Evolutionary conservation across 2,797 vertebrate species (phyloP), one percentile per base, ranked within the genome.

Genomic region (Pipistrellus pipistrellus): DNA sequence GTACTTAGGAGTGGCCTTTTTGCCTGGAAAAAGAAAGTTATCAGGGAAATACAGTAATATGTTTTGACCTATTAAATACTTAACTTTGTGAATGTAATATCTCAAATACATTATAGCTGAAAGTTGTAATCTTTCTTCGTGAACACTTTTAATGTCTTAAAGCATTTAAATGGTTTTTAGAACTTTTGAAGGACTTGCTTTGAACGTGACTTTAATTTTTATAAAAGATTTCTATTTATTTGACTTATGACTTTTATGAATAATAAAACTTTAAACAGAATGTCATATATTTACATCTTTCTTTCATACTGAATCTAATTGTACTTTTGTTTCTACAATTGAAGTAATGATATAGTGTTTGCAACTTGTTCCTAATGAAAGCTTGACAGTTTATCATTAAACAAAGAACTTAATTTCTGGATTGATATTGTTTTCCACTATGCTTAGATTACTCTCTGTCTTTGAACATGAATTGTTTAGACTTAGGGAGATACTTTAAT

Each of bases 181-280:
- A 88, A 73, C 13, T 75, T 89, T 64, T 95, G 55, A 46, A 64
- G 66, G 68, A 89, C 38, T 81, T 20, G 48, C 38, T 94, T 80
- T 81, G 48, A 81, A 66, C 78, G 8, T 78, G 25, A 55, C 72
- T 86, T 96, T 91, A 91, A 83, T 57, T 95, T 92, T 91, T 38
- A 76, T 66, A 83, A 88, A 90, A 64, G 1, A 55, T 41, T 92
- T 93, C 78, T 94, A 17, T 77, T 81, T 25, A 27, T 81, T 92
- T 90, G 32, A 55, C 14, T 84, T 76, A 30, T 15, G 6, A 15
- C 18, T 88, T 85, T 91, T 92, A 73, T 90, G 77, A 90, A 69
- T 76, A 82, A 62, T 91, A 75, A 95, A 92, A 80, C 10, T 94
- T 62, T 57, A 77, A 72, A 64, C 64, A 25, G 27, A 48, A 75